These are phyloP conservation scores for Minunthozetes semirufus DNA, from an alignment of 2,888 invertebrate species.

Conservation along the genomic window DNA sequence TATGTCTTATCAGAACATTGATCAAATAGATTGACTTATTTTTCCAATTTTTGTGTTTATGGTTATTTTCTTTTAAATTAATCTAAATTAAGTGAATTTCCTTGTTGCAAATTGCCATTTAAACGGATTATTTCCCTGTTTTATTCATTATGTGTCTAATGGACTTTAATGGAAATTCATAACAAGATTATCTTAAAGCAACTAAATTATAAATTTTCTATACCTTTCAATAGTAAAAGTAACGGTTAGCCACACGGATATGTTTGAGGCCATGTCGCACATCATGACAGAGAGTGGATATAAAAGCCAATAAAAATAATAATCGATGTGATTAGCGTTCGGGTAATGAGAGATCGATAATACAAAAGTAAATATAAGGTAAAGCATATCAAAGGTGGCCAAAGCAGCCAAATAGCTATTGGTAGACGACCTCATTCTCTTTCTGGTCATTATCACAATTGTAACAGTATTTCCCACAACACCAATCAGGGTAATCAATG, in stretches of 20 bases:
- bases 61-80: too few relatives aligned
- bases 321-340: slow-evolving; percentile 52
- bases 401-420: slow-evolving; percentile 66
- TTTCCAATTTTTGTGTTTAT: too few relatives aligned
- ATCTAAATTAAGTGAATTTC: too few relatives aligned
- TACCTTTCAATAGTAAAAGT: slow-evolving; percentile 52
- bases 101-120: too few relatives aligned
- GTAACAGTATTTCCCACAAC: slow-evolving; percentile 60
- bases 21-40: too few relatives aligned
- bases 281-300: slow-evolving; percentile 47
- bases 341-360: slow-evolving; percentile 59
- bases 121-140: too few relatives aligned
- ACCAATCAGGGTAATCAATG: slow-evolving; percentile 60
- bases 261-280: slow-evolving; percentile 46
- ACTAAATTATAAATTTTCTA: background rate
- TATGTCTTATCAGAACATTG: too few relatives aligned
- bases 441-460: slow-evolving; percentile 55
- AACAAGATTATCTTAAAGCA: too few relatives aligned
- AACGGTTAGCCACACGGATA: slow-evolving; percentile 50
- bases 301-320: slow-evolving; percentile 57
- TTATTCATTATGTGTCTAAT: too few relatives aligned
- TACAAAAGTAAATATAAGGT: slow-evolving; percentile 60
- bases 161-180: too few relatives aligned
- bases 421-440: slow-evolving; percentile 66
- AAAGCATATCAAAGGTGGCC: slow-evolving; percentile 64